A percentile compares a stretch with the other conserved stretches of the same genome.
Conservation (phyloP, 2,797 vertebrate species). For the Falco berigora region DNA sequence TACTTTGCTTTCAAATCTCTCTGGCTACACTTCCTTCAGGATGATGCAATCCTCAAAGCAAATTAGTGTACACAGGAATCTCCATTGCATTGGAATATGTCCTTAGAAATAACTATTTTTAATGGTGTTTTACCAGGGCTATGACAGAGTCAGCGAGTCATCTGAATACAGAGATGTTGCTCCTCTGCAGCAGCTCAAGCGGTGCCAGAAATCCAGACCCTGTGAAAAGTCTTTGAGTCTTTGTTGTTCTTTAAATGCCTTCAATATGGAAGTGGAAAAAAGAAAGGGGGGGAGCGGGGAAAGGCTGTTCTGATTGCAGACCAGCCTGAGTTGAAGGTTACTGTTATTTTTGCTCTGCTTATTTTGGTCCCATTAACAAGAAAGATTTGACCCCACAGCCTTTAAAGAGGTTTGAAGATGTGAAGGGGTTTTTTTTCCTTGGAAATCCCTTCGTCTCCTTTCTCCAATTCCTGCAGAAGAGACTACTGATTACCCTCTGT, state of each 20-base stretch:
- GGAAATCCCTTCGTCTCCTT: background rate
- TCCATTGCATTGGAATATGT: background rate
- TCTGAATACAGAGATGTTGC: slow-evolving; percentile 24
- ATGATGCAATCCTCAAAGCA: slow-evolving; percentile 58
- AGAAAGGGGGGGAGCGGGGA: background rate
- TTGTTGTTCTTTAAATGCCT: background rate
- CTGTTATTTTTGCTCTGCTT: background rate
- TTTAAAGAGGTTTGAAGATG: background rate
- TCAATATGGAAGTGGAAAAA: background rate
- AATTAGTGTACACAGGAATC: slow-evolving; percentile 48
- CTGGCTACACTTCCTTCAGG: slow-evolving; percentile 4
- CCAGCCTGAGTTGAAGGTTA: background rate
- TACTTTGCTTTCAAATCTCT: slow-evolving; percentile 61
- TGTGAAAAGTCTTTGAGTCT: background rate
- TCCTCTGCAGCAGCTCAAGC: background rate
- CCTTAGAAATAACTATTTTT: slow-evolving; percentile 45
- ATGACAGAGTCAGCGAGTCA: background rate
- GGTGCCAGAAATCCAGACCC: background rate
- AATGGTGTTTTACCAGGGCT: slow-evolving; percentile 13
- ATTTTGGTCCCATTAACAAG: background rate
- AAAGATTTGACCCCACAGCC: background rate
- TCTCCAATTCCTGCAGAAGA: background rate
- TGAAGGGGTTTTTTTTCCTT: background rate
- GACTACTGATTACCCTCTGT: background rate
- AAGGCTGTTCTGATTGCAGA: background rate